A percentile compares a stretch with the other conserved stretches of the same genome.
Conservation (phyloP, 1,140 invertebrate species). For the Macrotrachela quadricornifera region DNA sequence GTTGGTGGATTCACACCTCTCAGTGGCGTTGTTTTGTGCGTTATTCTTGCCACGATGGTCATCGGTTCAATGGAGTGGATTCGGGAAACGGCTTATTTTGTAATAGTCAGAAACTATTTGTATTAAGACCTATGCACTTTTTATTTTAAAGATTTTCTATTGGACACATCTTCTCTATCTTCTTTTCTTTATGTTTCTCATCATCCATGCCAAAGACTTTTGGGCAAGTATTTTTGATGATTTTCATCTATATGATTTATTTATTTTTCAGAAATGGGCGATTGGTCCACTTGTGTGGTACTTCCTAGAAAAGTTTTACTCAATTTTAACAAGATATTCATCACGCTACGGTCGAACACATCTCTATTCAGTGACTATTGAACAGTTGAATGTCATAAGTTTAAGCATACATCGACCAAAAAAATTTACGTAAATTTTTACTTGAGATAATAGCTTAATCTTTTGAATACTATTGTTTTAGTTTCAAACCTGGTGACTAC, state of each 20-base stretch:
- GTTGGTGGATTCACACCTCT: constrained; percentile 47
- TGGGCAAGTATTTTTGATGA: not conserved
- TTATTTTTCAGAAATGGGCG: no score
- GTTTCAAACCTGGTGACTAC: constrained; percentile 77
- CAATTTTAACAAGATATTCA: no score
- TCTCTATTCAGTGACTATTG: no score
- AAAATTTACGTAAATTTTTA: no score
- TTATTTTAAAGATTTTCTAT: constrained; percentile 53
- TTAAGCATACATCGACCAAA: no score
- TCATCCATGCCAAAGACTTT: constrained; percentile 72
- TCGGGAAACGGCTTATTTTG: constrained; percentile 46
- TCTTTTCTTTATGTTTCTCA: constrained; percentile 59
- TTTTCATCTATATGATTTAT: no score
- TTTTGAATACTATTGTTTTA: constrained; percentile 41
- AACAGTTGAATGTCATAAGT: no score
- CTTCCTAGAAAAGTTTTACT: no score
- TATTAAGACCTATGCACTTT: constrained; percentile 35
- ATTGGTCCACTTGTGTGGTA: no score
- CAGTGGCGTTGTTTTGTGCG: constrained; percentile 52
- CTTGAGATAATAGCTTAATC: no score
- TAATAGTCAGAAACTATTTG: constrained; percentile 35
- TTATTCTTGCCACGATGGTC: constrained; percentile 54
- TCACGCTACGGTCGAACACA: no score
- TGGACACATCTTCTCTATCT: constrained; percentile 77
- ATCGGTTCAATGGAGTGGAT: constrained; percentile 65